phyloP scores from a whole-genome alignment of 2,888 invertebrate species.

The Andrena fulva region DNA sequence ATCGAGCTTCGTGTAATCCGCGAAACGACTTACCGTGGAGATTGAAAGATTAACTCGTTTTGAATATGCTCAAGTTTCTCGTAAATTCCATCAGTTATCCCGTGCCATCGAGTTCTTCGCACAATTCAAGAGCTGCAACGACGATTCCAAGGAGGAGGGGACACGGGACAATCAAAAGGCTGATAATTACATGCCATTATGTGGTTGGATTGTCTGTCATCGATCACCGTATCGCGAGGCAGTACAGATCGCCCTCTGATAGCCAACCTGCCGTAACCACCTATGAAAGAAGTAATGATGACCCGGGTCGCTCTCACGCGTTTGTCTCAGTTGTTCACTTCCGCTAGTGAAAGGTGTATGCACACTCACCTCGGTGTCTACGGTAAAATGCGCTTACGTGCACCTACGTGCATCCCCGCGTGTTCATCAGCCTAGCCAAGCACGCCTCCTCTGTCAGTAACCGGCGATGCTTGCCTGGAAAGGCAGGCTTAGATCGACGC shows the following conservation, averaged over 20 bases:
- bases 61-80: not conserved
- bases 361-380: slow-evolving; percentile 62
- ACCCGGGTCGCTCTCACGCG: slow-evolving; percentile 80
- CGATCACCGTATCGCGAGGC: slow-evolving; percentile 8
- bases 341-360: slow-evolving; percentile 80
- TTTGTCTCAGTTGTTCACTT: slow-evolving; percentile 77
- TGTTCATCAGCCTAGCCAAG: slow-evolving; percentile 45
- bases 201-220: slow-evolving; percentile 12
- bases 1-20: not conserved
- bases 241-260: slow-evolving; percentile 28
- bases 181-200: slow-evolving; percentile 35
- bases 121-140: not conserved
- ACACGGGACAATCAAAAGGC: not conserved
- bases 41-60: not conserved
- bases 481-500: slow-evolving; percentile 54
- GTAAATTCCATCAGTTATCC: not conserved
- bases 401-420: slow-evolving; percentile 59
- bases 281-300: slow-evolving; percentile 71
- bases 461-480: slow-evolving; percentile 40
- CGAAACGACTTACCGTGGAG: no score
- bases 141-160: not conserved
- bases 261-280: not conserved
- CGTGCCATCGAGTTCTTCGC: no score
- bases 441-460: slow-evolving; percentile 43
- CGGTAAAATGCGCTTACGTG: slow-evolving; percentile 67